Evolutionary conservation across 2,888 invertebrate genomes (phyloP), one percentile per base, ranked within the genome.

Genomic region (Rhorus exstirpatorius): DNA sequence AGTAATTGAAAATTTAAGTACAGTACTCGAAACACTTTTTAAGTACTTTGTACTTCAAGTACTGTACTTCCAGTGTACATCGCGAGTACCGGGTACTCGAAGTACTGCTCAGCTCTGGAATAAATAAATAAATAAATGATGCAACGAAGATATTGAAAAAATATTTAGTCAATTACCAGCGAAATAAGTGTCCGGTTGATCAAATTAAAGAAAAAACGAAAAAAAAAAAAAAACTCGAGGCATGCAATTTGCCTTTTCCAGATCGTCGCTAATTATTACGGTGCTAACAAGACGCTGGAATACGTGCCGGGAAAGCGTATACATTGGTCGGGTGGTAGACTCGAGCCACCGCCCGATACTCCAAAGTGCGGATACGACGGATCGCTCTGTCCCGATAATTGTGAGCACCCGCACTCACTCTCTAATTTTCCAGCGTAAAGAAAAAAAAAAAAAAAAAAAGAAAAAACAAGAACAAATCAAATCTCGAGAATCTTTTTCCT

Each of bases 311-410:
- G 95, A 19, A 95, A 96, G 84, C 94, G 94, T 19, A 98, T 99
- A 81, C 96, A 97, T 90, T 98, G 98, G 99, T 96, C 98, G 3
- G 98, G 97, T 12, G 96, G 96, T 3, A 94, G 97, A 55, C 92
- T 93, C 0, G 95, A 95, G 0, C 98, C 98, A 0, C 97, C 98
- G 0, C 96, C 96, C 0, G 99, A 99, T 93, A 97, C 96, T 1
- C 99, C 99, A 0, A 94, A 94, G 80, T 99, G 99, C 93, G 99
- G 99, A 44, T 99, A 97, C 92, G 98, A 99, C 92, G 96, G 96
- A 53, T 96, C 97, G 0, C 94, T 97, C 78, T 99, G 99, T 93
- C 97, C 97, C 3, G 96, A 97, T 93, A 96, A 95, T 91, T 96
- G 96, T 96, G 91, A 95, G 95, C 92, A 12, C 24, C 14, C 7